phyloP scores from a whole-genome alignment of 2,888 invertebrate species.

The Meiosimyza decipiens region DNA sequence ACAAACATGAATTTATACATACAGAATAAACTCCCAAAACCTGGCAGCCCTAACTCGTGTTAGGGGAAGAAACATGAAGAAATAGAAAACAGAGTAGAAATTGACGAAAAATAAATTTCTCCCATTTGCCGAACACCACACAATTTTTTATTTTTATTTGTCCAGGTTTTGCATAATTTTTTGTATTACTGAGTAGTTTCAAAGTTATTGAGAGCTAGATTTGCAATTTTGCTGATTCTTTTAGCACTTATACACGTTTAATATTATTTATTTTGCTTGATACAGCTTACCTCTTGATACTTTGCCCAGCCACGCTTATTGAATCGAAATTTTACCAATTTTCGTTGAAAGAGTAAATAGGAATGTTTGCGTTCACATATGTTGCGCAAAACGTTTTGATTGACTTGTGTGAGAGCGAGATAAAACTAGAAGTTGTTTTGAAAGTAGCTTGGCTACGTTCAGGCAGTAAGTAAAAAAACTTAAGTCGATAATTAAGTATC shows the following conservation, averaged over 20 bases:
- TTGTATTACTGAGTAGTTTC: constrained; percentile 4
- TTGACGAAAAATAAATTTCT: constrained; percentile 14
- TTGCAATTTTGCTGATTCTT: not conserved
- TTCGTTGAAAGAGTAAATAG: constrained; percentile 22
- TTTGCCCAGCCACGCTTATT: constrained; percentile 89
- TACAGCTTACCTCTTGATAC: constrained; percentile 78
- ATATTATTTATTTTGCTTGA: constrained; percentile 35
- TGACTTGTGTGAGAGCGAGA: not conserved
- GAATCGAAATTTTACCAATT: constrained; percentile 32
- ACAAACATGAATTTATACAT: too few relatives aligned
- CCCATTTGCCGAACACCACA: constrained; percentile 12
- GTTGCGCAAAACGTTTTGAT: not conserved
- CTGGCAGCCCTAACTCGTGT: not conserved
- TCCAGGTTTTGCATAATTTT: constrained; percentile 1
- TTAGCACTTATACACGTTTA: constrained; percentile 19
- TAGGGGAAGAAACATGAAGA: not conserved
- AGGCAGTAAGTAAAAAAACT: not conserved
- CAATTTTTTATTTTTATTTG: constrained; percentile 13
- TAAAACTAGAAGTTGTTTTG: not conserved
- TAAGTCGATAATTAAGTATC: not conserved
- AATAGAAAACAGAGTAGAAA: constrained; percentile 13
- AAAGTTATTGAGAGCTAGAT: constrained; percentile 8
- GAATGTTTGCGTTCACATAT: not conserved
- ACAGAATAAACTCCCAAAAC: not conserved
- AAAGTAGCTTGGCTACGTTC: constrained; percentile 3